These are phyloP conservation scores for Drosophila ercepeae DNA, from an alignment of 1,140 invertebrate species.

Conservation along the genomic window DNA sequence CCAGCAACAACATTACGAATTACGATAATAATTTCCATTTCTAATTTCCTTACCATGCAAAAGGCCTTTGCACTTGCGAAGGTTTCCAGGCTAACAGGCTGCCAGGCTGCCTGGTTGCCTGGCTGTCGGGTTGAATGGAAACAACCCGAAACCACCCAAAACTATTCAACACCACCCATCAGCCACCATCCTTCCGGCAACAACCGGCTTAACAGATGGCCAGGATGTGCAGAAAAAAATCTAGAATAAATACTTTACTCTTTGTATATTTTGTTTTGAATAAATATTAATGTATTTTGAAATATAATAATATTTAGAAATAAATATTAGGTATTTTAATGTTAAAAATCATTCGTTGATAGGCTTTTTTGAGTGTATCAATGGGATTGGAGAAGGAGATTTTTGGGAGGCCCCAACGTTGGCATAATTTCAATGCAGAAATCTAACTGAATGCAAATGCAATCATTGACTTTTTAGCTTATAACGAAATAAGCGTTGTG, in stretches of 20 bases:
- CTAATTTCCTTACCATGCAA: slow-evolving; percentile 74
- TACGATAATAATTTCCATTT: slow-evolving; percentile 82
- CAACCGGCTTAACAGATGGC: slow-evolving; percentile 31
- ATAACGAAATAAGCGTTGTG: slow-evolving; percentile 65
- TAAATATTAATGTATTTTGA: no score
- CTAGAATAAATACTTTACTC: background rate
- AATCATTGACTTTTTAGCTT: slow-evolving; percentile 80
- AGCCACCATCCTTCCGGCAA: slow-evolving; percentile 33
- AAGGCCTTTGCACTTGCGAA: slow-evolving; percentile 67
- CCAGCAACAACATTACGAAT: slow-evolving; percentile 60
- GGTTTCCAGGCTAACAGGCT: slow-evolving; percentile 21
- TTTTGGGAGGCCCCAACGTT: slow-evolving; percentile 41
- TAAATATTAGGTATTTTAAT: no score
- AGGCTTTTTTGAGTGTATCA: background rate
- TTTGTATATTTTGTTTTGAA: background rate
- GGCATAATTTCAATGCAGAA: slow-evolving; percentile 75
- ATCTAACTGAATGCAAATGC: slow-evolving; percentile 78
- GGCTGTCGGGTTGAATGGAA: slow-evolving; percentile 2
- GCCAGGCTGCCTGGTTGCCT: slow-evolving; percentile 1
- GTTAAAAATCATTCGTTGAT: no score
- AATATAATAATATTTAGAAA: no score
- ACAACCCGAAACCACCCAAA: background rate
- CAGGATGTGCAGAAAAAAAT: slow-evolving; percentile 3
- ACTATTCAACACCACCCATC: slow-evolving; percentile 7
- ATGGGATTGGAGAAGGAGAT: background rate